A percentile compares a stretch with the other conserved stretches of the same genome.
These are phyloP conservation scores for Sialis fuliginosa DNA, from an alignment of 2,888 invertebrate species.

Conservation along the genomic window DNA sequence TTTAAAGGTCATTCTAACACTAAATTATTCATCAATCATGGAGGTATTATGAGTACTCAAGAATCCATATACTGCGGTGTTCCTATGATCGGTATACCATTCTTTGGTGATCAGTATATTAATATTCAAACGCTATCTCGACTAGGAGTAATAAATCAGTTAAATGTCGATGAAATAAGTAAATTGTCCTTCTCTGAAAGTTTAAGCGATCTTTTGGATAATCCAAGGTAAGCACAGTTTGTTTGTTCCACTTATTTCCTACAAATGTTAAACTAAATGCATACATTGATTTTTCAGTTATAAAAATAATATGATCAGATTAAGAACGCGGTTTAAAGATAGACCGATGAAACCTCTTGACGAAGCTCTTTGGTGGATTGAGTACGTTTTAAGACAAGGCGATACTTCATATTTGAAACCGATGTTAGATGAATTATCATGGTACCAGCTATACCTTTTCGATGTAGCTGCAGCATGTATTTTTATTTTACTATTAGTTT, in stretches of 20 bases:
- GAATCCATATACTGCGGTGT: slow-evolving; percentile 15
- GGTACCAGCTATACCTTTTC: slow-evolving; percentile 4
- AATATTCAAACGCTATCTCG: slow-evolving; percentile 12
- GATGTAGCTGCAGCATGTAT: not conserved
- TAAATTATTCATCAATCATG: slow-evolving; percentile 16
- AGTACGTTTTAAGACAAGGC: slow-evolving; percentile 1
- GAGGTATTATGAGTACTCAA: slow-evolving; percentile 15
- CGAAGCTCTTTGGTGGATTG: slow-evolving; percentile 1
- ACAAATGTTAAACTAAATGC: not conserved
- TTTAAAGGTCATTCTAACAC: slow-evolving; percentile 14
- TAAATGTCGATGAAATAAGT: not conserved
- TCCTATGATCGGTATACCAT: slow-evolving; percentile 16
- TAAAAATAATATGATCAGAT: not conserved
- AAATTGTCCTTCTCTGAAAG: not conserved
- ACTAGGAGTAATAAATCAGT: slow-evolving; percentile 10
- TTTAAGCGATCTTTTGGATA: slow-evolving; percentile 1
- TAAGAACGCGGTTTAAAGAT: not conserved
- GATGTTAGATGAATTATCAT: slow-evolving; percentile 1
- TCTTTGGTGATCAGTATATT: slow-evolving; percentile 15
- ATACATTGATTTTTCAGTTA: not conserved
- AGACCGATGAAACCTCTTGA: slow-evolving; percentile 1
- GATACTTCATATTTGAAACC: slow-evolving; percentile 1
- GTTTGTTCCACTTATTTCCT: too few species aligned
- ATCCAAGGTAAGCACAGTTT: not conserved
- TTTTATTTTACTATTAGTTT: too few species aligned